phyloP scores from a whole-genome alignment of 2,113 vertebrate species.

The Holacanthus passer region DNA sequence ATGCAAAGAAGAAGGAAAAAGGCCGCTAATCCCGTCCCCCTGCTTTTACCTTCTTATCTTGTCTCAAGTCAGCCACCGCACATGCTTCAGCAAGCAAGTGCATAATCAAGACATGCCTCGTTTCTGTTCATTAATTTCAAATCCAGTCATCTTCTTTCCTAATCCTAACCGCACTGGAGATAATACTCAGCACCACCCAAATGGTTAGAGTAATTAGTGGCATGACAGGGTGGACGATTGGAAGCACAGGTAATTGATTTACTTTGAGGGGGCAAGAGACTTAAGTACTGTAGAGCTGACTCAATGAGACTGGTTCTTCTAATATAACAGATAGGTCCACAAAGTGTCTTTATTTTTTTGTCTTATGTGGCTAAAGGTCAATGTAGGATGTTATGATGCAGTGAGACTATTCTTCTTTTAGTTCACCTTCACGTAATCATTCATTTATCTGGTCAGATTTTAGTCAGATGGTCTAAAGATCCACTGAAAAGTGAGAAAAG shows the following conservation, averaged over 20 bases:
- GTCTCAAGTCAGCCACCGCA: background rate
- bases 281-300: background rate
- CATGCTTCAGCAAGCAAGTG: too few species aligned
- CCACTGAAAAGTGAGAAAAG: background rate
- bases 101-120: background rate
- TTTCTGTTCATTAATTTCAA: background rate
- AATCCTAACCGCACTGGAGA: constrained; percentile 10
- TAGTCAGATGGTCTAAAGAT: background rate
- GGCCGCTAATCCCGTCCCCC: background rate
- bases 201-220: constrained; percentile 29
- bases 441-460: background rate
- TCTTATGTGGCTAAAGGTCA: constrained; percentile 12
- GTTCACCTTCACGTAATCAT: background rate
- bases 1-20: background rate
- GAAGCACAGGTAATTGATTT: constrained; percentile 27
- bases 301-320: background rate
- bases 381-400: background rate
- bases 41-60: background rate
- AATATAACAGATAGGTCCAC: background rate
- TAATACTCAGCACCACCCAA: constrained; percentile 6
- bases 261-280: background rate
- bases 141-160: constrained; percentile 1
- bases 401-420: background rate
- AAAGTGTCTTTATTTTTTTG: background rate
- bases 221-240: constrained; percentile 6